Evolutionary conservation across 2,888 invertebrate species (phyloP).

Genomic region (Xestoiulus laeticollis): DNA sequence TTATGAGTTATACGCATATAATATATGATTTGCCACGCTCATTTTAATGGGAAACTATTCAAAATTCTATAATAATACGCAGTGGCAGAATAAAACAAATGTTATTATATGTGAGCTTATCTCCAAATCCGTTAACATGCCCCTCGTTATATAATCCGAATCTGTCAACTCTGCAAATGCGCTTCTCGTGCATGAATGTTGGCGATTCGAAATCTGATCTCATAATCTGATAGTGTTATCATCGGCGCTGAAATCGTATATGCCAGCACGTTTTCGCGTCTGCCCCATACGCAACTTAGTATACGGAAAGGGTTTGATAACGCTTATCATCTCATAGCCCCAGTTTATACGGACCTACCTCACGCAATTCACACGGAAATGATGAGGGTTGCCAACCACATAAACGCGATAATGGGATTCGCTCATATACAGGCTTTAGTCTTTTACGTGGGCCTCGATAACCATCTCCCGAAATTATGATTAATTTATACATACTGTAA

Average conservation of each 20-base stretch:
- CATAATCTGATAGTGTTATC: conserved; percentile 28
- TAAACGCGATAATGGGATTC: not conserved
- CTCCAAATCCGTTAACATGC: not conserved
- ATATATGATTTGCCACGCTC: not conserved
- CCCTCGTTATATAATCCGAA: conserved; percentile 29
- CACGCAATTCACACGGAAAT: conserved; percentile 28
- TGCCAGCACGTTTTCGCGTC: conserved; percentile 16
- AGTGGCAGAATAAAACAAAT: conserved; percentile 28
- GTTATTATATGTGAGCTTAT: not conserved
- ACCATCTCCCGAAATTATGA: not conserved
- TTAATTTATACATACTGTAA: conserved; percentile 7
- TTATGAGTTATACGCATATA: not conserved
- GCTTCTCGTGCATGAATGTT: not conserved
- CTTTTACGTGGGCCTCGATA: not conserved
- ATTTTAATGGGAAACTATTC: not conserved
- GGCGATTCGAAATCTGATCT: conserved; percentile 18
- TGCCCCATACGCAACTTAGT: not conserved
- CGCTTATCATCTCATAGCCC: conserved; percentile 1
- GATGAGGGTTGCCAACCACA: conserved; percentile 34
- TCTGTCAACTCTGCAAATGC: not conserved
- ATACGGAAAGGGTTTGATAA: conserved; percentile 22
- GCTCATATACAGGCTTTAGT: not conserved
- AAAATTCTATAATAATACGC: not conserved
- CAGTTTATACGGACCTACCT: conserved; percentile 37
- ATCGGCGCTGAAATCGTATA: conserved; percentile 5